These are phyloP conservation scores for Tenthredo distinguenda DNA, from an alignment of 2,888 invertebrate genomes.

Conservation along the genomic window DNA sequence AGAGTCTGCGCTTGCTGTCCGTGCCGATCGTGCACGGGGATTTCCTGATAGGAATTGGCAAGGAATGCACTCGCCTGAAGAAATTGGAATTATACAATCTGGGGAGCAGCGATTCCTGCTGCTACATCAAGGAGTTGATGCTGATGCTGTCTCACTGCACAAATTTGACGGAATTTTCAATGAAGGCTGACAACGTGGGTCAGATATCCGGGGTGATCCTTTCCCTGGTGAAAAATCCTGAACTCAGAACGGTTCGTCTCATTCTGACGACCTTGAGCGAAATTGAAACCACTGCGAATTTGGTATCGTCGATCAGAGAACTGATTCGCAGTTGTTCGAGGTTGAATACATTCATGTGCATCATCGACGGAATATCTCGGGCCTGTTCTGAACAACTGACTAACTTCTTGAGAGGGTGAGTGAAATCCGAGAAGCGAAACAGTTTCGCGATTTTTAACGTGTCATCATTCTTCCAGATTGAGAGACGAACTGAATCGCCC, in stretches of 20 bases:
- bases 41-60: background rate
- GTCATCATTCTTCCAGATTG: background rate
- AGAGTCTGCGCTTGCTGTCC: background rate
- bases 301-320: background rate
- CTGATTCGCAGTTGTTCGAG: background rate
- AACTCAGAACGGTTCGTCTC: background rate
- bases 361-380: background rate
- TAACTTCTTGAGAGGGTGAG: background rate
- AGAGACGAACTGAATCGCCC: background rate
- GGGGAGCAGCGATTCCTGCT: background rate
- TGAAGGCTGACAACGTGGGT: background rate
- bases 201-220: background rate
- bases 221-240: background rate
- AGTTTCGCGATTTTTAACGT: background rate
- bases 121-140: background rate
- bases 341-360: background rate
- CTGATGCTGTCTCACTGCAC: background rate
- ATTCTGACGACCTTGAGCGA: background rate
- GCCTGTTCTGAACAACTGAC: background rate
- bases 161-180: background rate
- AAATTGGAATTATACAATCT: background rate
- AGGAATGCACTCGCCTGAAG: background rate
- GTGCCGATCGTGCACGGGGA: background rate
- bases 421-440: background rate
- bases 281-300: background rate